Conservation (phyloP, 2,113 vertebrate species). For the Oreochromis tanganicae region DNA sequence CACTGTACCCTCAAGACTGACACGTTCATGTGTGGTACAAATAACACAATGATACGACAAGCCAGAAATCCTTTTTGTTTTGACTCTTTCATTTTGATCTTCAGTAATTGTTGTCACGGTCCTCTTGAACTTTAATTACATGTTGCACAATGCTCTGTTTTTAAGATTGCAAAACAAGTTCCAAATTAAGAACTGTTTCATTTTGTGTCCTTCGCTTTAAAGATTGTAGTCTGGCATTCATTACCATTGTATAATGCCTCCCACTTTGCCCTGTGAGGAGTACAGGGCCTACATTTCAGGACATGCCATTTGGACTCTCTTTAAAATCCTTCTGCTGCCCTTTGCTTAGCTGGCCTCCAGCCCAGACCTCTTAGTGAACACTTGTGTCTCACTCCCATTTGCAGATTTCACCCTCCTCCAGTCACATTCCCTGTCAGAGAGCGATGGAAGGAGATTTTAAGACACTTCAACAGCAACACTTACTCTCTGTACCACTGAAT, state of each 20-base stretch:
- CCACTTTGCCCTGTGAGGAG: neutral
- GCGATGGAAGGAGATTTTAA: neutral
- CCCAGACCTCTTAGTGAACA: slow-evolving; percentile 39
- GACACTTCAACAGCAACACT: neutral
- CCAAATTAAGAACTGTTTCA: neutral
- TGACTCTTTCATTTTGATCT: neutral
- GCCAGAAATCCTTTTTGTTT: neutral
- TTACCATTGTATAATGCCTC: neutral
- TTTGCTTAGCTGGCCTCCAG: slow-evolving; percentile 32
- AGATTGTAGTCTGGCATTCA: neutral
- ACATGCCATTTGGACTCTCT: slow-evolving; percentile 16
- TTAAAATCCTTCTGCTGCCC: slow-evolving; percentile 27
- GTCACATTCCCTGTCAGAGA: neutral
- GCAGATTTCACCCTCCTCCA: slow-evolving; percentile 14
- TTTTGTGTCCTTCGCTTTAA: neutral
- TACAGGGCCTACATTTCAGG: slow-evolving; percentile 17
- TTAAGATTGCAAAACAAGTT: neutral
- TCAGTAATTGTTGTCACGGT: neutral
- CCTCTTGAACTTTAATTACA: neutral
- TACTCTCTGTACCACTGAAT: neutral
- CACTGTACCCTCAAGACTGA: neutral
- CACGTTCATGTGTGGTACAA: neutral
- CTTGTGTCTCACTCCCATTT: neutral
- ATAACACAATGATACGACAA: neutral
- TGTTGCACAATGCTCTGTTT: neutral